Conservation (phyloP, 2,113 vertebrate species). For the Ammospiza caudacuta region DNA sequence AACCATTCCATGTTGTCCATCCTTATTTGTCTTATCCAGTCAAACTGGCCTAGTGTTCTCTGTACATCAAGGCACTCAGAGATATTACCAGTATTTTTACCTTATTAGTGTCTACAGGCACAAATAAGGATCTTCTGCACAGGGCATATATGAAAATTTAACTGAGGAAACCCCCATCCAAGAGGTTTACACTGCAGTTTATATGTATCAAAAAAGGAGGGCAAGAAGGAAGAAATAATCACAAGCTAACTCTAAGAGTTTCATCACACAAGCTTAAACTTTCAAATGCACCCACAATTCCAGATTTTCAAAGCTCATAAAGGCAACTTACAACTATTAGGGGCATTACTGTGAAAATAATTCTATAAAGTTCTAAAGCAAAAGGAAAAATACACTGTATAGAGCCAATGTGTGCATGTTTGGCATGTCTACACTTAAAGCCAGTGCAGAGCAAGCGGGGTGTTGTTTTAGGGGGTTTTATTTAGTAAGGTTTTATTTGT, state of each 20-base stretch:
- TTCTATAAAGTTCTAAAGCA: neutral
- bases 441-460: rapidly evolving
- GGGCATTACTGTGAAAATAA: neutral
- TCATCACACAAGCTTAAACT: neutral
- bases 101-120: neutral
- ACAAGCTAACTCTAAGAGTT: neutral
- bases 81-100: neutral
- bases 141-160: neutral
- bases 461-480: rapidly evolving
- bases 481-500: neutral
- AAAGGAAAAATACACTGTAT: neutral
- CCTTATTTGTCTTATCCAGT: neutral
- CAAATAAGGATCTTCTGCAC: neutral
- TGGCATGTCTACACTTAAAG: neutral
- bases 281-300: neutral
- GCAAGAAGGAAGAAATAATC: neutral
- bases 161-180: neutral
- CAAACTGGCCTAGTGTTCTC: neutral
- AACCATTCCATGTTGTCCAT: neutral
- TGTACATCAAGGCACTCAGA: neutral
- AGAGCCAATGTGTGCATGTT: neutral
- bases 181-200: neutral
- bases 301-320: neutral
- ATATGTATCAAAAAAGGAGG: neutral
- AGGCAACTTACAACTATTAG: neutral